Evolutionary conservation across 2,797 vertebrate species (phyloP), one percentile per base, ranked within the genome.

Genomic region (Characodon lateralis): DNA sequence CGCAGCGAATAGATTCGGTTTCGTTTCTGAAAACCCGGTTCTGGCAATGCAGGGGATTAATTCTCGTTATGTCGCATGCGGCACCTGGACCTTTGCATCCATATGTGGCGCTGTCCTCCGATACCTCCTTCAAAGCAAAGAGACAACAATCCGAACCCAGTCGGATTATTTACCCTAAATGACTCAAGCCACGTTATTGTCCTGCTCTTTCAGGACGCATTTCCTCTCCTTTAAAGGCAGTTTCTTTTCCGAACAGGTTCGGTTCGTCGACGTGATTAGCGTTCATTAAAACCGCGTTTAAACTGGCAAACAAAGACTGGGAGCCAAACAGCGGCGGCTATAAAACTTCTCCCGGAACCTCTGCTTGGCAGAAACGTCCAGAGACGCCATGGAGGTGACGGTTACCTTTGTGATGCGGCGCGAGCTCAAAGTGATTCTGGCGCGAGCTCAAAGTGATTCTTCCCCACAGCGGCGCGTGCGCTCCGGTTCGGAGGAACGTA

Each of bases 361-460:
- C 31, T 31, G 31, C 31, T 16, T 59, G 6, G 28, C 28, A 61
- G 59, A 66, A 66, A 66, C 35, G 39, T 35, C 5, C 5, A 41
- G 3, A 66, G 63, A 66, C 35, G 5, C 24, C 1, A 50, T 35
- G 39, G 39, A 35, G 58, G 24, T 75, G 3, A 26, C 71, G 10
- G 22, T 80, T 92, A 93, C 93, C 92, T 92, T 82, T 56, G 48
- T 48, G 31, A 31, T 82, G 78, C 74, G 81, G 71, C 61, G 74
- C 39, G 73, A 61, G 72, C 61, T 88, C 79, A 48, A 76, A 61
- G 2, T 0, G 48, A 87, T 85, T 91, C 89, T 39, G 81, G 71
- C 61, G 74, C 39, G 73, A 61, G 72, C 61, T 88, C 79, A 48
- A 76, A 61, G 2, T 0, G 48, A 87, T 85, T 91, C 89, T 39